Base-by-base conservation (phyloP, 2,113 vertebrate species). In the Leucopsar rothschildi region DNA sequence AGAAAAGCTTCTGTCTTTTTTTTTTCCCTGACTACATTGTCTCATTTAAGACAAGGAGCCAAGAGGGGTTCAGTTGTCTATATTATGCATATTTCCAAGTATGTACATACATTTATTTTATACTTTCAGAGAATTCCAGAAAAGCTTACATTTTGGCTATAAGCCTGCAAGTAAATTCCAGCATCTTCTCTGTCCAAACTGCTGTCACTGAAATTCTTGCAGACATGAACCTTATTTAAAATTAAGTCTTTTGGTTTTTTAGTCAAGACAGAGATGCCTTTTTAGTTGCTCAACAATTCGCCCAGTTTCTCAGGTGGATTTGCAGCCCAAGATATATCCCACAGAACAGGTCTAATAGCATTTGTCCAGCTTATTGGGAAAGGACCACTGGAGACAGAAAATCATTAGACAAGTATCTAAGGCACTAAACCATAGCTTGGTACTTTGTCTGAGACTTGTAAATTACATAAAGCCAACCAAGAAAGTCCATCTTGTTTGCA, bases 211-310 rank as follows among this genome's bases (percentile, higher is more conserved):
- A 86, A 94, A 78, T 55, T 60, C 68, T 61, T 77, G 47, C 33
- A 90, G 82, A 42, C 39, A 78, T 55, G 40, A 92, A 77, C 15
- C 39, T 90, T 59, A 93, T 94, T 94, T 78, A 78, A 86, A 81
- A 92, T 70, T 82, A 85, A 91, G 45, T 20, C 60, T 69, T 88
- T 49, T 35, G 13, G 3, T 12, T 68, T 71, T 60, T 77, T 12
- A 80, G 18, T 59, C 57, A 90, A 86, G 66, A 69, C 21, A 80
- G 55, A 66, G 42, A 86, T 28, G 11, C 49, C 21, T 85, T 92
- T 61, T 88, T 24, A 61, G 59, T 42, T 88, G 24, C 33, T 92
- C 39, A 59, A 25, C 59, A 77, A 70, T 80, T 90, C 5, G 5
- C 21, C 15, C 37, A 73, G 39, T 44, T 85, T 90, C 68, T 55